Evolutionary conservation across 2,888 invertebrate species (phyloP).

Genomic region (Strigamia crassipes): DNA sequence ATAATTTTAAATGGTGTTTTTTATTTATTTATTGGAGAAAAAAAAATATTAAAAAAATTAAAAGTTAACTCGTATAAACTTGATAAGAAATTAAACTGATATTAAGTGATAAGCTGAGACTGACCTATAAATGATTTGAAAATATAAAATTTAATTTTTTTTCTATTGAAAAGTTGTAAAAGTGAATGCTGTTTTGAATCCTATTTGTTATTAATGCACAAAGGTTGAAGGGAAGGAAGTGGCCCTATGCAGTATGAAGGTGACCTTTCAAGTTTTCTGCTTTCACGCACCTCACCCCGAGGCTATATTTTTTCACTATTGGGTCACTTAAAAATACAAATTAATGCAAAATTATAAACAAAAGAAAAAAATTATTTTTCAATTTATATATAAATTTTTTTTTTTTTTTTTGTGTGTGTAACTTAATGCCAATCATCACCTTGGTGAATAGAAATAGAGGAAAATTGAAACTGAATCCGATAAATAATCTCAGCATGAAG

Average conservation of each 20-base stretch:
- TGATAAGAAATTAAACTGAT: background rate
- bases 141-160: too few relatives aligned
- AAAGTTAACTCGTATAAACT: background rate
- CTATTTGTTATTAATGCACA: background rate
- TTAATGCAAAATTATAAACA: background rate
- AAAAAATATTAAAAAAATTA: too few relatives aligned
- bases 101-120: too few relatives aligned
- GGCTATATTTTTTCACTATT: background rate
- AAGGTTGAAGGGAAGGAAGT: constrained; percentile 22
- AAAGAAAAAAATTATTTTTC: too few relatives aligned
- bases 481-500: background rate
- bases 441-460: background rate
- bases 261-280: constrained; percentile 18
- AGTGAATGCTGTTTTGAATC: background rate
- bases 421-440: background rate
- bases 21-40: too few relatives aligned
- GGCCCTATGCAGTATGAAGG: background rate
- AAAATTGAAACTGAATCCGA: background rate
- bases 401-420: background rate
- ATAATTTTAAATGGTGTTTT: background rate
- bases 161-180: too few relatives aligned
- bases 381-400: background rate
- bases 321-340: background rate
- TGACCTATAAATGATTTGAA: too few relatives aligned
- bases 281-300: background rate